Percentiles rank a stretch among this genome's conserved stretches.
These are phyloP conservation scores for Arge pagana DNA, from an alignment of 2,888 invertebrate genomes.

Conservation along the genomic window DNA sequence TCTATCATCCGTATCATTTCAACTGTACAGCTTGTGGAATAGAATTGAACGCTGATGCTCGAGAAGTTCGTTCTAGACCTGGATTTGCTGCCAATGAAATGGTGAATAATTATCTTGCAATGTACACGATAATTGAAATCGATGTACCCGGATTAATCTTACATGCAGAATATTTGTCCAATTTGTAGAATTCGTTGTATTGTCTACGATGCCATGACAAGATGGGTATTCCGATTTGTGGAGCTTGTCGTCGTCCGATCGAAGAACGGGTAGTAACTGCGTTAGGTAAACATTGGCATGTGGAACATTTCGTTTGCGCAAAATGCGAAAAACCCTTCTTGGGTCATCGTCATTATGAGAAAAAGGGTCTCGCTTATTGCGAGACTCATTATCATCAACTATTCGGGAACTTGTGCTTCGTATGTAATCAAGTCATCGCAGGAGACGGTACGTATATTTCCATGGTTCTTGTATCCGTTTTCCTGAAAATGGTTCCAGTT, in stretches of 20 bases:
- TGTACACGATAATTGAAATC: slow-evolving; percentile 1
- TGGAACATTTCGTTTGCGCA: slow-evolving; percentile 99
- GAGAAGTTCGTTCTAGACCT: slow-evolving; percentile 91
- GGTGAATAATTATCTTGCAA: slow-evolving; percentile 55
- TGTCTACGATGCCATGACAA: slow-evolving; percentile 98
- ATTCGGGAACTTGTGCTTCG: slow-evolving; percentile 98
- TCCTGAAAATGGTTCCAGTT: too few species aligned
- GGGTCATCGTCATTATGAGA: slow-evolving; percentile 98
- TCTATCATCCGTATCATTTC: slow-evolving; percentile 99
- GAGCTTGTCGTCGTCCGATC: slow-evolving; percentile 97
- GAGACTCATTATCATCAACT: slow-evolving; percentile 99
- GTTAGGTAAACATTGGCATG: slow-evolving; percentile 97
- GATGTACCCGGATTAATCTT: background rate
- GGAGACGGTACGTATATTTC: slow-evolving; percentile 95
- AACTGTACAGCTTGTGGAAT: slow-evolving; percentile 91
- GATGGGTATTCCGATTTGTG: slow-evolving; percentile 99
- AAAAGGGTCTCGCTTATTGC: slow-evolving; percentile 97
- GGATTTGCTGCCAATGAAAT: slow-evolving; percentile 90
- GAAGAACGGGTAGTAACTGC: slow-evolving; percentile 99
- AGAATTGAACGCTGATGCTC: slow-evolving; percentile 93
- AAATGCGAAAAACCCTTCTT: slow-evolving; percentile 99
- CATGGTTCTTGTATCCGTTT: too few species aligned
- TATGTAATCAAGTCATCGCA: slow-evolving; percentile 97
- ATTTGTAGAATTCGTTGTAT: slow-evolving; percentile 85
- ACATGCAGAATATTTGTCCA: slow-evolving; percentile 13